These are phyloP conservation scores for Laticauda colubrina DNA, from an alignment of 2,113 vertebrate species.

Conservation along the genomic window DNA sequence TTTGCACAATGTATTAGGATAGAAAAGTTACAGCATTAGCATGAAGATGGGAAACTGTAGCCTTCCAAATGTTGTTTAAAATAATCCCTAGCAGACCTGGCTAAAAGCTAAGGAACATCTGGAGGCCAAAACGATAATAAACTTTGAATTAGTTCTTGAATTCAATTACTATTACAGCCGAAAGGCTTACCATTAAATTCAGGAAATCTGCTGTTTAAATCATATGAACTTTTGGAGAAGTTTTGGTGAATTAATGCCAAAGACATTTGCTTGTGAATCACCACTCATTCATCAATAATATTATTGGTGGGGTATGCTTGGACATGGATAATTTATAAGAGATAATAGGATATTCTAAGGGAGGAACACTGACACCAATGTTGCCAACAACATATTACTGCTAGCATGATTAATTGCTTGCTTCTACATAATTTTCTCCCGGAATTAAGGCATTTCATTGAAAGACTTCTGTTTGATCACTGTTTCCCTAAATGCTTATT, in stretches of 20 bases:
- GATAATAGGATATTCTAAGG: neutral
- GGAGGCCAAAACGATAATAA: neutral
- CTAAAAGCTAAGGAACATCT: neutral
- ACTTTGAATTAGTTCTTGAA: neutral
- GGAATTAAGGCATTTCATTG: neutral
- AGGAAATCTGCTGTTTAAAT: conserved; percentile 17
- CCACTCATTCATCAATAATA: conserved; percentile 4
- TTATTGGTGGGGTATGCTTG: neutral
- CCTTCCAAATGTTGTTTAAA: neutral
- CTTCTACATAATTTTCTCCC: neutral
- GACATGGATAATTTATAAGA: conserved; percentile 9
- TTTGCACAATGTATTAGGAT: conserved; percentile 24
- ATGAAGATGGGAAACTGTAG: neutral
- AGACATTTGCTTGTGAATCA: conserved; percentile 9
- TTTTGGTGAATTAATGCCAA: conserved; percentile 23
- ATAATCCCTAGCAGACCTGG: neutral
- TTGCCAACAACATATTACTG: neutral
- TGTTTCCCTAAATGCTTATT: neutral
- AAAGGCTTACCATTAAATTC: neutral
- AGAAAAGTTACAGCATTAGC: neutral
- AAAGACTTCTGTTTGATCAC: neutral
- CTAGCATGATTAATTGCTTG: neutral
- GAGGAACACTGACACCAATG: neutral
- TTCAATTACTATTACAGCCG: conserved; percentile 10
- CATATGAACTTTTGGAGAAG: neutral